phyloP scores from a whole-genome alignment of 2,888 invertebrate species.

The Temnothorax unifasciatus region DNA sequence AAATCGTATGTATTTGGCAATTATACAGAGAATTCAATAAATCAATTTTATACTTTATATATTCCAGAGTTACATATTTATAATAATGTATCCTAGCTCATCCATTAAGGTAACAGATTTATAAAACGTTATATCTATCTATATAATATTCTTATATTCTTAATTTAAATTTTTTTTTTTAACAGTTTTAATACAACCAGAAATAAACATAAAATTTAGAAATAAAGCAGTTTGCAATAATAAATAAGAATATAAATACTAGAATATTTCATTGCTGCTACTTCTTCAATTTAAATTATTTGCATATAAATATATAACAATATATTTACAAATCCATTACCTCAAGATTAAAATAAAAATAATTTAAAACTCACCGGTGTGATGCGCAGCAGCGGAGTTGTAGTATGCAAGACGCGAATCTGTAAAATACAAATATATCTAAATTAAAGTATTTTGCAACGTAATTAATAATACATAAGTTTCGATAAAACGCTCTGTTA shows the following conservation, averaged over 20 bases:
- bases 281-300: neutral
- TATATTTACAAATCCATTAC: neutral
- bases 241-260: neutral
- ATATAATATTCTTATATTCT: neutral
- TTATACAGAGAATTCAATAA: neutral
- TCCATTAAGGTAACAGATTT: neutral
- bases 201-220: no score
- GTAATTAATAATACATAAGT: neutral
- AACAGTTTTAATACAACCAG: neutral
- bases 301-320: no score
- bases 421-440: constrained; percentile 21
- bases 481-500: neutral
- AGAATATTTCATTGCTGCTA: neutral
- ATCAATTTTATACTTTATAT: neutral
- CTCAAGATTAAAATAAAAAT: neutral
- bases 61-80: neutral
- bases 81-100: neutral
- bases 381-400: neutral
- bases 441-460: neutral
- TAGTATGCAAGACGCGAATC: neutral
- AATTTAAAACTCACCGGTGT: neutral
- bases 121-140: neutral
- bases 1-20: neutral
- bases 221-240: no score
- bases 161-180: neutral